phyloP scores from a whole-genome alignment of 1,140 invertebrate species.

The Pseudomyrmex flavicornis region DNA sequence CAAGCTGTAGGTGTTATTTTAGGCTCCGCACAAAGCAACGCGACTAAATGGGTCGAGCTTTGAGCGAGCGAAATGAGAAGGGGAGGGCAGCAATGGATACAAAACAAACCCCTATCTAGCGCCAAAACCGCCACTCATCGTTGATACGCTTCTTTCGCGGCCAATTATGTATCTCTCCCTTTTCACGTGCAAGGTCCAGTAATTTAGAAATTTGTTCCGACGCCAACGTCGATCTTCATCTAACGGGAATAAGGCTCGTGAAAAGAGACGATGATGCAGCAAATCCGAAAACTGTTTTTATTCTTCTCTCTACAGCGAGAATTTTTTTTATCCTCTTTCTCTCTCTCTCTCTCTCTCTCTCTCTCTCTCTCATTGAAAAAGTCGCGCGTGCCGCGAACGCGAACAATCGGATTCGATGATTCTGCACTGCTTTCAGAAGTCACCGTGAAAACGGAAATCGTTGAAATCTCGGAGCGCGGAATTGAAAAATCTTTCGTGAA shows the following conservation, averaged over 20 bases:
- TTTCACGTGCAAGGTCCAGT: not conserved
- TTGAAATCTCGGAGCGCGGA: not conserved
- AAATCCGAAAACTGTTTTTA: not conserved
- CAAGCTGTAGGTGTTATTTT: slow-evolving; percentile 72
- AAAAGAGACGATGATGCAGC: slow-evolving; percentile 71
- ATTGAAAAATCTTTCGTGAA: slow-evolving; percentile 3
- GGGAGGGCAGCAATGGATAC: slow-evolving; percentile 19
- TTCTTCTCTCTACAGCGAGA: not conserved
- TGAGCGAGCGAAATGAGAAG: slow-evolving; percentile 45
- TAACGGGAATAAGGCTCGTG: slow-evolving; percentile 14
- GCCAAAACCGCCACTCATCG: not conserved
- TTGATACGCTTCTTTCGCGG: not conserved
- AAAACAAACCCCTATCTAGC: slow-evolving; percentile 57
- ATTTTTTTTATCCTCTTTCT: not conserved
- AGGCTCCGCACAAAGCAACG: slow-evolving; percentile 66
- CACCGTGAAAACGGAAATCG: not conserved
- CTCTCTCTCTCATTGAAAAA: not conserved
- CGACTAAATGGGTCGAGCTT: slow-evolving; percentile 33
- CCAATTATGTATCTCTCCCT: not conserved
- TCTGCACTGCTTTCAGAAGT: slow-evolving; percentile 1
- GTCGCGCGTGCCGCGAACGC: not conserved
- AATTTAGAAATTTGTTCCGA: slow-evolving; percentile 21
- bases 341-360: too few species aligned
- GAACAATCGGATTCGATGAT: slow-evolving; percentile 12
- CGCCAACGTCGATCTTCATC: not conserved